phyloP scores from a whole-genome alignment of 2,888 invertebrate genomes.

The Cyclophora punctaria region DNA sequence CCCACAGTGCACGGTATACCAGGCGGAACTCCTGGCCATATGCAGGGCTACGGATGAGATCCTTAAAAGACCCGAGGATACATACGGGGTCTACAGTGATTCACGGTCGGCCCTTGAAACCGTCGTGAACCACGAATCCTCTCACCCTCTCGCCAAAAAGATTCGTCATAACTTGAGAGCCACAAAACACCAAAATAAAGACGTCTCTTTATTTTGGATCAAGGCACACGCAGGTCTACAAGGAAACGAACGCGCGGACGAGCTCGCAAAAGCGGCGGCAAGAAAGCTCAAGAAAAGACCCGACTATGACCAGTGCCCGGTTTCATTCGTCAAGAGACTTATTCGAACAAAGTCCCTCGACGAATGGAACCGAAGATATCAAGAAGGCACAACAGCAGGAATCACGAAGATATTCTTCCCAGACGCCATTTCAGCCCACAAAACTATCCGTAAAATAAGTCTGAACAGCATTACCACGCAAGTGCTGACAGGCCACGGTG shows the following conservation, averaged over 20 bases:
- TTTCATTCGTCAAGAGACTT: conserved; percentile 9
- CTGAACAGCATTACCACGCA: not conserved
- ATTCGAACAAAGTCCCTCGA: conserved; percentile 8
- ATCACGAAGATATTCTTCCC: conserved; percentile 3
- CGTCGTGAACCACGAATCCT: not conserved
- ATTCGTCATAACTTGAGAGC: not conserved
- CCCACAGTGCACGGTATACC: conserved; percentile 11
- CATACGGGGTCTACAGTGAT: conserved; percentile 7
- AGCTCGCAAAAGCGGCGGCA: conserved; percentile 9
- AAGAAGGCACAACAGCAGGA: not conserved
- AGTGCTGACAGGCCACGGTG: conserved; percentile 9
- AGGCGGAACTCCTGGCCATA: conserved; percentile 15
- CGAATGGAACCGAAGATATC: conserved; percentile 5
- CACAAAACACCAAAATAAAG: not conserved
- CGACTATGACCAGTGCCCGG: conserved; percentile 1
- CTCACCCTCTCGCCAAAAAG: conserved; percentile 9
- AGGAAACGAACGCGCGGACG: conserved; percentile 16
- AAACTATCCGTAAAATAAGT: not conserved
- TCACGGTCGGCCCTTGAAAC: conserved; percentile 8
- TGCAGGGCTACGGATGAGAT: conserved; percentile 1
- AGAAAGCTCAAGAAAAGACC: not conserved
- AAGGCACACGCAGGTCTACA: conserved; percentile 13
- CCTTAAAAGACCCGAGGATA: not conserved
- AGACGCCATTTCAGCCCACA: conserved; percentile 3
- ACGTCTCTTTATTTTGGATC: conserved; percentile 7